Conservation (phyloP, 2,888 invertebrate species). For the Galerucella pusilla region DNA sequence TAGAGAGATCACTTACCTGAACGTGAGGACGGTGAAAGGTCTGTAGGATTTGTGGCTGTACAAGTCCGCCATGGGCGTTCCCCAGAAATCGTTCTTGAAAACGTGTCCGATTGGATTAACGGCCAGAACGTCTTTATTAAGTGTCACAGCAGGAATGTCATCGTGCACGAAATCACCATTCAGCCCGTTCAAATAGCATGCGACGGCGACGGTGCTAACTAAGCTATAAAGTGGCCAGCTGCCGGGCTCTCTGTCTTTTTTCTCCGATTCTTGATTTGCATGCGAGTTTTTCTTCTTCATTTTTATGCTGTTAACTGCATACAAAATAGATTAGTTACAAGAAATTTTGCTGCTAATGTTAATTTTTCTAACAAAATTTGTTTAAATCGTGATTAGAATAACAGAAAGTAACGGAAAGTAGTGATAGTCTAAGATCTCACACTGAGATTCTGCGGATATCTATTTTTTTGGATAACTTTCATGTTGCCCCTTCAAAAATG, state of each 20-base stretch:
- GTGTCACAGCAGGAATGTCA: conserved; percentile 85
- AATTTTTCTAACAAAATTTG: no score
- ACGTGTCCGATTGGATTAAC: conserved; percentile 72
- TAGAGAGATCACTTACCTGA: conserved; percentile 75
- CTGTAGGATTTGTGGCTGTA: conserved; percentile 89
- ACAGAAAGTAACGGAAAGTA: no score
- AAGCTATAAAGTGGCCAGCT: conserved; percentile 39
- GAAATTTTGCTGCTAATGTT: background rate
- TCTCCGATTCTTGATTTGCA: conserved; percentile 21
- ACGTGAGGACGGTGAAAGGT: conserved; percentile 84
- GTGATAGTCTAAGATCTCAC: no score
- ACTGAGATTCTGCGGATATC: no score
- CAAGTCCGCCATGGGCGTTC: conserved; percentile 85
- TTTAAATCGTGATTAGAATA: no score
- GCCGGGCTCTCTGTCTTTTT: conserved; percentile 18
- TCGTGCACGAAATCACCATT: conserved; percentile 89
- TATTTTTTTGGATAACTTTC: no score
- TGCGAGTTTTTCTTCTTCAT: conserved; percentile 33
- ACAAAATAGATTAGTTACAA: background rate
- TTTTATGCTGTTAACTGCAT: background rate
- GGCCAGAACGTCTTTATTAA: conserved; percentile 84
- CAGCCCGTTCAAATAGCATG: conserved; percentile 79
- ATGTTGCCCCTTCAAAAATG: no score
- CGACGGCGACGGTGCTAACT: conserved; percentile 71
- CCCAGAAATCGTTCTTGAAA: conserved; percentile 89